These are phyloP conservation scores for Geophilus truncorum DNA, from an alignment of 2,888 invertebrate species.

Conservation along the genomic window DNA sequence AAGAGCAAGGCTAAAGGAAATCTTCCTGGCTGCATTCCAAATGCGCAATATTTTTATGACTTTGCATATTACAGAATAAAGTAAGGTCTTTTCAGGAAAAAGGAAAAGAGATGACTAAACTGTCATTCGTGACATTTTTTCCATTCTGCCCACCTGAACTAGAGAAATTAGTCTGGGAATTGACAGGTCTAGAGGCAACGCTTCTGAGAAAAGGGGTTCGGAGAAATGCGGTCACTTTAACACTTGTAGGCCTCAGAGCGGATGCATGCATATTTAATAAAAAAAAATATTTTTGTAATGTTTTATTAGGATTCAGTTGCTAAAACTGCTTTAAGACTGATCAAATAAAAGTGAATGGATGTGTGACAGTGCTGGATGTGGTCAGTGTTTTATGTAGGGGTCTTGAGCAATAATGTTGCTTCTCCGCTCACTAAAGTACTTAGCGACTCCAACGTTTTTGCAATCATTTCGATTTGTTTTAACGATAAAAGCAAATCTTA, in stretches of 20 bases:
- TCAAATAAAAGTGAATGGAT: neutral
- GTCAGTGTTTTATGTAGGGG: conserved; percentile 5
- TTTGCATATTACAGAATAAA: neutral
- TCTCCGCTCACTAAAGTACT: neutral
- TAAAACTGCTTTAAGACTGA: neutral
- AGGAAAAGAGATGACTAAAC: neutral
- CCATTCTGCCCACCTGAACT: neutral
- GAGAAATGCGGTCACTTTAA: neutral
- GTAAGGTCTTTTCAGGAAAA: neutral
- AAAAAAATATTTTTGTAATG: neutral
- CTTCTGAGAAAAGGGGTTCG: neutral
- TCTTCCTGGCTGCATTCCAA: neutral
- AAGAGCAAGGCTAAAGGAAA: neutral
- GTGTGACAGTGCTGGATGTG: neutral
- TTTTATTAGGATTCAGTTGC: neutral
- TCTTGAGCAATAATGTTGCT: conserved; percentile 30
- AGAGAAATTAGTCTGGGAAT: neutral
- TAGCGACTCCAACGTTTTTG: neutral
- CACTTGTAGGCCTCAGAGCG: too few relatives aligned
- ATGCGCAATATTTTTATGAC: neutral
- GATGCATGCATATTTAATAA: too few relatives aligned
- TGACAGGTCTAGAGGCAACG: neutral
- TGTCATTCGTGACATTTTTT: neutral
- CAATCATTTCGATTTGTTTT: conserved; percentile 3
- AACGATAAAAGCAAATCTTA: neutral